Percentiles rank a stretch among this genome's conserved stretches.
Evolutionary conservation across 2,113 vertebrate species (phyloP).

Genomic region (Ranitomeya variabilis): DNA sequence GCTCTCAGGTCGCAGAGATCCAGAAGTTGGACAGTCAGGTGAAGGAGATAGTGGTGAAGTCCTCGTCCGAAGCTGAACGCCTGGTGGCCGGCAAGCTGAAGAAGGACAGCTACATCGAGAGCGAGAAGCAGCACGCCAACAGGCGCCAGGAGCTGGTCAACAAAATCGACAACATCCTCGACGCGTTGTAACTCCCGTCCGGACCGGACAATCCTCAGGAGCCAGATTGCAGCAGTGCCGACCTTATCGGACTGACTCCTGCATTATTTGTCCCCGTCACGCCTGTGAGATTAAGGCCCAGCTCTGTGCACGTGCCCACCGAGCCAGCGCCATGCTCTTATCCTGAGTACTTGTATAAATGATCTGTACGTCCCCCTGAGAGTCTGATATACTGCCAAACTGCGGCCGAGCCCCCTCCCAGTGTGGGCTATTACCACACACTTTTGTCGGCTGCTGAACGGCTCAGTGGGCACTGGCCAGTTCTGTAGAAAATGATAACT

Average conservation of each 20-base stretch:
- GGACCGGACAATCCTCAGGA: constrained; percentile 21
- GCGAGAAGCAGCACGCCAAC: constrained; percentile 83
- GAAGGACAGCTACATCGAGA: constrained; percentile 93
- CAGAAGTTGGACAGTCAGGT: constrained; percentile 94
- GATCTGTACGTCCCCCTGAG: neutral
- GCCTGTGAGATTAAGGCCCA: constrained; percentile 58
- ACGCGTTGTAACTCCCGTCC: constrained; percentile 79
- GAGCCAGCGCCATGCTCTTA: constrained; percentile 60
- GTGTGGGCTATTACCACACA: neutral
- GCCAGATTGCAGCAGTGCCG: constrained; percentile 5
- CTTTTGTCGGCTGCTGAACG: neutral
- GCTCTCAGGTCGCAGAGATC: constrained; percentile 83
- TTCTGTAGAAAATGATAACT: neutral
- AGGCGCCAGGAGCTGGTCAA: constrained; percentile 90
- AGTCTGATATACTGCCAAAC: neutral
- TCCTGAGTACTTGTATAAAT: neutral
- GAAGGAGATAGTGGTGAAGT: constrained; percentile 93
- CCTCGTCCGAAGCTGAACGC: constrained; percentile 88
- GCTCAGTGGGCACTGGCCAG: neutral
- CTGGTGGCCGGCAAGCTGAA: constrained; percentile 95
- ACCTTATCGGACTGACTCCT: neutral
- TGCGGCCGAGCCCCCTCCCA: neutral
- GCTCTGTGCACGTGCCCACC: constrained; percentile 12
- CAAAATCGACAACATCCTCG: constrained; percentile 93
- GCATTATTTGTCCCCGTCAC: constrained; percentile 55